Percentiles rank a stretch among this genome's conserved stretches.
Conservation (phyloP, 2,113 vertebrate species). For the Myotis brandtii region DNA sequence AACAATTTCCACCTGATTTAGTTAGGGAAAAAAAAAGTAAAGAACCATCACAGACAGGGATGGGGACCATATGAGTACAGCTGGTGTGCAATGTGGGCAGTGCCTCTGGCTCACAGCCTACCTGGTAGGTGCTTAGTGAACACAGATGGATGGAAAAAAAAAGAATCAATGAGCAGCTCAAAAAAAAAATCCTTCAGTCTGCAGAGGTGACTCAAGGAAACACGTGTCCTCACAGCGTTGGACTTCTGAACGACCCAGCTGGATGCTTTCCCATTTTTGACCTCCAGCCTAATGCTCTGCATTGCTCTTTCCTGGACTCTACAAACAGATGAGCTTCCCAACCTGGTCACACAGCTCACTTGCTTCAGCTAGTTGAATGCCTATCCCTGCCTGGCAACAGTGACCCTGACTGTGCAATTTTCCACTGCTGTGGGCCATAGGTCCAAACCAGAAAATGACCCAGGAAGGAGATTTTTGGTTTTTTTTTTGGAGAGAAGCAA, state of each 20-base stretch:
- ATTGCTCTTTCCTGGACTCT: not conserved
- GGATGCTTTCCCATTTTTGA: not conserved
- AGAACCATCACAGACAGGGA: not conserved
- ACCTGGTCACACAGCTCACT: not conserved
- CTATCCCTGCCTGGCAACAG: not conserved
- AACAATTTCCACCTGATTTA: constrained; percentile 22
- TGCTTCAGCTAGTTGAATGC: not conserved
- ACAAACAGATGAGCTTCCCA: not conserved
- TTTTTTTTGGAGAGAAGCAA: not conserved
- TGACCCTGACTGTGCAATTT: not conserved
- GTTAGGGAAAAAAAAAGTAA: not conserved
- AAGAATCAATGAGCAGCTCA: not conserved
- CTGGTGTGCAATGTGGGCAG: not conserved
- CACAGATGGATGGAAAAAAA: not conserved
- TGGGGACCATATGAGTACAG: not conserved
- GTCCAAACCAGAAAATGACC: not conserved
- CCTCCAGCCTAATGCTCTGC: not conserved
- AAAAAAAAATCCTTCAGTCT: not conserved
- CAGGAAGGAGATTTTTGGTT: not conserved
- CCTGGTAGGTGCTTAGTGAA: not conserved
- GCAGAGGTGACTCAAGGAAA: not conserved
- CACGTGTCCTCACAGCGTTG: not conserved
- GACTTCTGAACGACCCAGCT: not conserved
- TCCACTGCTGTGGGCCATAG: not conserved
- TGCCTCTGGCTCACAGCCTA: not conserved